Evolutionary conservation across 2,113 vertebrate genomes (phyloP).

Genomic region (Hippolais icterina): DNA sequence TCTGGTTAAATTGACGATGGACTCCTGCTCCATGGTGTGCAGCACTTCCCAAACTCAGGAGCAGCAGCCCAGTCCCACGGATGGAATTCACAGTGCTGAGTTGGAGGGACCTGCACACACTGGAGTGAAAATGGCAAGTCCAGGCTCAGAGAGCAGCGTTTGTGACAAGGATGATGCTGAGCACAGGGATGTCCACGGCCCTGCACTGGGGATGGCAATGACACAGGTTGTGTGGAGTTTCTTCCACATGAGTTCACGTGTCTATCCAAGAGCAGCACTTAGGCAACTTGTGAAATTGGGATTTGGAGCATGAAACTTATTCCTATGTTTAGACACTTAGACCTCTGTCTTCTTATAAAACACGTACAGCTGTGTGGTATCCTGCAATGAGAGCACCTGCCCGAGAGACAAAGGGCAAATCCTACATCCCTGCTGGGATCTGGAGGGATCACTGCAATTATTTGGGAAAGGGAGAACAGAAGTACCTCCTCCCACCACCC

Average conservation of each 20-base stretch:
- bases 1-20: neutral
- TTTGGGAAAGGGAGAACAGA: neutral
- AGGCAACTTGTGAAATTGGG: conserved; percentile 4
- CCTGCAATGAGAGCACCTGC: neutral
- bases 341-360: neutral
- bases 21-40: neutral
- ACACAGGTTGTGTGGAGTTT: neutral
- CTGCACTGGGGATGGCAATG: neutral
- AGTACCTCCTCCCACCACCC: neutral
- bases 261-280: neutral
- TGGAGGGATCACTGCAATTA: neutral
- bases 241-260: neutral
- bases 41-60: neutral
- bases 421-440: neutral
- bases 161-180: neutral
- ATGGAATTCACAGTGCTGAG: neutral
- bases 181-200: neutral
- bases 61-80: neutral
- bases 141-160: neutral
- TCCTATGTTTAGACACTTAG: neutral
- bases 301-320: conserved; percentile 40
- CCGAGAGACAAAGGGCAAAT: neutral
- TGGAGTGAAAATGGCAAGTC: too few relatives aligned
- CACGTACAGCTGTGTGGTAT: fast-evolving
- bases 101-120: fast-evolving